Base-by-base conservation (phyloP, 1,140 invertebrate species). In the Caenorhabditis inopinata region DNA sequence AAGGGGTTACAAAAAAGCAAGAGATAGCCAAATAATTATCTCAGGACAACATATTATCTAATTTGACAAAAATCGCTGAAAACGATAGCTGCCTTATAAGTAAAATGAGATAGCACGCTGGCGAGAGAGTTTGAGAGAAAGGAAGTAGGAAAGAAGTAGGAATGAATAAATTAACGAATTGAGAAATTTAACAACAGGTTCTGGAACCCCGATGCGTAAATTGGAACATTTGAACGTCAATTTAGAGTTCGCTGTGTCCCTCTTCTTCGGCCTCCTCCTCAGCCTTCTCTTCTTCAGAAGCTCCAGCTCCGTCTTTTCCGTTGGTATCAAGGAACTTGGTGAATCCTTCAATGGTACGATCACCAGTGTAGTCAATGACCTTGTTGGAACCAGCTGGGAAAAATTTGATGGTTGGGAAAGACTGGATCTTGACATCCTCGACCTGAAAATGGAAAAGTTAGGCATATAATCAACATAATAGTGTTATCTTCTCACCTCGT, bases 351-450 rank as follows among this genome's bases (percentile, higher is more conserved):
- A 98, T 91, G 83, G 96, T 98, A 89, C 97, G 92, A 88, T 96
- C 95, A 75, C 96, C 96, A 88, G 93, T 94, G 91, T 95, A 99
- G 87, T 97, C 94, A 83, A 99, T 91, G 84, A 92, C 91, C 92
- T 93, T 89, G 82, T 86, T 83, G 38, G 83, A 84, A 29, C 78
- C 80, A 62, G 85, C 76, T 88, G 89, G 88, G 92, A 95, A 99
- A 83, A 96, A 92, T 46, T 95, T 97, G 87, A 99, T 92, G 32
- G 97, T 99, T 45, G 97, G 97, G 93, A 96, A 99, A 82, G 93
- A 96, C 78, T 92, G 92, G 88, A 99, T 93, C 91, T 96, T 97
- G 42, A 94, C 93, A 90, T 95, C 94, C 86, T 83, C 82, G 42
- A 83, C 82, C 79, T 81, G 75, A 4, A 83, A 83, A 53, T 78